phyloP scores from a whole-genome alignment of 2,888 invertebrate species.

The Pachymerium ferrugineum region DNA sequence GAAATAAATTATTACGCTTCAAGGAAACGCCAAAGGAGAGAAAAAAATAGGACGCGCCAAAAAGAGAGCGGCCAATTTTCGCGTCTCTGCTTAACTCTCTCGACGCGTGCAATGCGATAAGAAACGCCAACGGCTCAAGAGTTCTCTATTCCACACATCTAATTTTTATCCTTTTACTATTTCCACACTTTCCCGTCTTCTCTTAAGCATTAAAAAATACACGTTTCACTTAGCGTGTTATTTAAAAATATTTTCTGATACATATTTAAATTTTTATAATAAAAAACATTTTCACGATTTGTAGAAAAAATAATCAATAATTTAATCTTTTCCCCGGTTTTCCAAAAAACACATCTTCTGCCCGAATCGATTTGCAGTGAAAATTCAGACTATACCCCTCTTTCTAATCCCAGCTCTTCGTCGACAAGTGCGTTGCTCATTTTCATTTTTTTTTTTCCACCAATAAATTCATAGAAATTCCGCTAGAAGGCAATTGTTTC shows the following conservation, averaged over 20 bases:
- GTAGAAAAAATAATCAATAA: neutral
- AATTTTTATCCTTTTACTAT: neutral
- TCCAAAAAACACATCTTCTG: too few relatives aligned
- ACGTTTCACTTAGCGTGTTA: too few relatives aligned
- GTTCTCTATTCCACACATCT: conserved; percentile 18
- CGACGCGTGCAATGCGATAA: conserved; percentile 3
- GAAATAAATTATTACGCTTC: conserved; percentile 28
- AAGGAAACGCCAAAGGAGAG: conserved; percentile 1
- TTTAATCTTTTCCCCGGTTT: too few relatives aligned
- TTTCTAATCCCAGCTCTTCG: neutral
- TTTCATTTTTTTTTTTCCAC: neutral
- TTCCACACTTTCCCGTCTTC: neutral
- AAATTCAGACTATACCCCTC: neutral
- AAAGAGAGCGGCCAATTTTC: neutral
- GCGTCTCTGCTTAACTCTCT: neutral
- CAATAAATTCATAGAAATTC: conserved; percentile 20
- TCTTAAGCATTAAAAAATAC: neutral
- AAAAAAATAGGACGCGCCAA: neutral
- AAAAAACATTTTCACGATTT: too few relatives aligned
- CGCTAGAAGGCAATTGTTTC: neutral
- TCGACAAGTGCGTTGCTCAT: neutral
- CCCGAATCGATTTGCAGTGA: neutral
- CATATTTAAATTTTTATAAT: too few relatives aligned
- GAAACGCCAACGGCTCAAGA: neutral
- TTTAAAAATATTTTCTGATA: too few relatives aligned